Evolutionary conservation across 2,888 invertebrate species (phyloP).

Genomic region (Drosophila macrothrix): DNA sequence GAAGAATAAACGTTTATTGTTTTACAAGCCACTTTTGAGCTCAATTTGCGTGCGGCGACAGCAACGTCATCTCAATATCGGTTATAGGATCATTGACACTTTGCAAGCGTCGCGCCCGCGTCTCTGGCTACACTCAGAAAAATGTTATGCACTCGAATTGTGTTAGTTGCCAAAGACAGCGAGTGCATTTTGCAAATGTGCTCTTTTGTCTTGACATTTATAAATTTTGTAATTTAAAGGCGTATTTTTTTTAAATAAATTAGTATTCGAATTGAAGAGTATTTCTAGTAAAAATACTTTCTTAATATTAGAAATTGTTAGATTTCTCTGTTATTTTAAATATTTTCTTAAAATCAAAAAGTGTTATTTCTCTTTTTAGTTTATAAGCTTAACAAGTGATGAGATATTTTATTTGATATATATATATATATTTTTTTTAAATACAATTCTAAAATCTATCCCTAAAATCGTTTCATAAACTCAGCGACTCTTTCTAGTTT

Average conservation of each 20-base stretch:
- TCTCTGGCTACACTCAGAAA: conserved; percentile 8
- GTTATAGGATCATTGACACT: conserved; percentile 81
- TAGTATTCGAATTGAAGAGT: not conserved
- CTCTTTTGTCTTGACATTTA: not conserved
- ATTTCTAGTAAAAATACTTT: not conserved
- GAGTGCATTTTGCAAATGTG: not conserved
- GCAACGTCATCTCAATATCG: conserved; percentile 69
- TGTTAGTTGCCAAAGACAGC: not conserved
- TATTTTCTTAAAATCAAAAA: not conserved
- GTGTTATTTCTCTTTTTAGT: not conserved
- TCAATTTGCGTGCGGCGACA: conserved; percentile 66
- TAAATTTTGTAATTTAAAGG: not conserved
- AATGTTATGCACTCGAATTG: not conserved
- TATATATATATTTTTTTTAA: not conserved
- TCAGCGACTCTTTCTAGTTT: not conserved
- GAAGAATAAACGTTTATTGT: conserved; percentile 68
- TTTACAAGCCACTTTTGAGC: conserved; percentile 75
- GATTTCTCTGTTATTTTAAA: not conserved
- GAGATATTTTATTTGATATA: not conserved
- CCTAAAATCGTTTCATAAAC: not conserved
- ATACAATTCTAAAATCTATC: not conserved
- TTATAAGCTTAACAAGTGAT: too few species aligned
- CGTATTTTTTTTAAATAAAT: not conserved
- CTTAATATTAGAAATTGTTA: not conserved
- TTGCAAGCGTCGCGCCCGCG: conserved; percentile 57